A percentile compares a stretch with the other conserved stretches of the same genome.
phyloP scores from a whole-genome alignment of 1,140 invertebrate genomes.

The Lucilia sericata region DNA sequence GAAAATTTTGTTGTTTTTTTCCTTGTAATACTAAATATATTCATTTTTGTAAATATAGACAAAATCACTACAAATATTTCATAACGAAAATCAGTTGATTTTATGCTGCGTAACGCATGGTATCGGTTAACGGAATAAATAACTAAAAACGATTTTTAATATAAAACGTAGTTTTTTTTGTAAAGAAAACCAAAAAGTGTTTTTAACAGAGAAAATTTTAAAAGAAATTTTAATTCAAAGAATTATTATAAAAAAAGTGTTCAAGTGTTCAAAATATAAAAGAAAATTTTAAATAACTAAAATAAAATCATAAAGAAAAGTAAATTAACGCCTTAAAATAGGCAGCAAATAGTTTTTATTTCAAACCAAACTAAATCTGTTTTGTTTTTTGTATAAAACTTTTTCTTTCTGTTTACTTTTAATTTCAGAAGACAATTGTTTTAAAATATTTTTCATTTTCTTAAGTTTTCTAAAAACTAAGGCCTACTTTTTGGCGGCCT shows the following conservation, averaged over 20 bases:
- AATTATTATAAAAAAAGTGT: background rate
- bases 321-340: background rate
- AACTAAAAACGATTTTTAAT: background rate
- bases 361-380: background rate
- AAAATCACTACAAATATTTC: constrained; percentile 40
- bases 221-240: background rate
- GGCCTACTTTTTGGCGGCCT: background rate
- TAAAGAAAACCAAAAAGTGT: background rate
- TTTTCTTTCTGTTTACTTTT: background rate
- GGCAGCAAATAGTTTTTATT: background rate
- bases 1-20: background rate
- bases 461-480: background rate
- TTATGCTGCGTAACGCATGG: constrained; percentile 39
- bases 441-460: background rate
- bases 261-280: background rate
- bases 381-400: background rate
- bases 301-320: background rate
- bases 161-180: background rate
- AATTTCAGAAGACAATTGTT: too few relatives aligned
- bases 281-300: background rate
- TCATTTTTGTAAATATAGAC: background rate
- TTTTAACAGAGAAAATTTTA: background rate
- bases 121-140: constrained; percentile 23
- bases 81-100: constrained; percentile 30
- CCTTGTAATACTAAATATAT: background rate